Conservation (phyloP, 2,888 invertebrate genomes). For the Drosophila subsilvestris region DNA sequence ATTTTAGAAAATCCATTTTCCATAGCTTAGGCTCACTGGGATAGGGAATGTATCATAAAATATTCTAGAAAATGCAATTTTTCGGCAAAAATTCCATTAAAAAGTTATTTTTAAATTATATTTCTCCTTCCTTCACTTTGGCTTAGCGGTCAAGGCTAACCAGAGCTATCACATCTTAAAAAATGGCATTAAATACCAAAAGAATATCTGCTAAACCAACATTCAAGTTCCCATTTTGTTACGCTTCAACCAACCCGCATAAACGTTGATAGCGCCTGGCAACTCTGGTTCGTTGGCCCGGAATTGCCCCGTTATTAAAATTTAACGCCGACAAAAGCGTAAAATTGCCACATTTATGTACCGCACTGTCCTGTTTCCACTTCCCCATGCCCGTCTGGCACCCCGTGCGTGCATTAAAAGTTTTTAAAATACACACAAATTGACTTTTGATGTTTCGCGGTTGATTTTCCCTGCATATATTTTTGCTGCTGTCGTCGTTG, state of each 20-base stretch:
- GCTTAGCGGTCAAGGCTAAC: too few relatives aligned
- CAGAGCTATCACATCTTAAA: too few relatives aligned
- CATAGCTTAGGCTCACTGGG: too few relatives aligned
- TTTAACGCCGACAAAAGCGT: constrained; percentile 75
- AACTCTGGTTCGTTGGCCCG: constrained; percentile 52
- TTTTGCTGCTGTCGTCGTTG: constrained; percentile 25
- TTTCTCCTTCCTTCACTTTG: too few relatives aligned
- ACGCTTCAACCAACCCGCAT: constrained; percentile 3
- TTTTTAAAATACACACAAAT: constrained; percentile 75
- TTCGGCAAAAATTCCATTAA: too few relatives aligned
- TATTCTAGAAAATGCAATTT: too few relatives aligned
- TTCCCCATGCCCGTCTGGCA: not conserved
- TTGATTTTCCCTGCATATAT: constrained; percentile 62
- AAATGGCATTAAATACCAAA: too few relatives aligned
- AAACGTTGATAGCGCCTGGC: constrained; percentile 29
- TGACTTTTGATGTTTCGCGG: constrained; percentile 80
- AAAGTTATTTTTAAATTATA: too few relatives aligned
- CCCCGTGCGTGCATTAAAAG: constrained; percentile 67
- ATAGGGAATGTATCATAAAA: too few relatives aligned
- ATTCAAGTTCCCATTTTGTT: not conserved
- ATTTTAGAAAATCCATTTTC: not conserved
- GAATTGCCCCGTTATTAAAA: constrained; percentile 70
- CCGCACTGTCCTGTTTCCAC: constrained; percentile 48
- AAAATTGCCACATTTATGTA: constrained; percentile 77
- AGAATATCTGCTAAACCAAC: too few relatives aligned